These are phyloP conservation scores for Galagoides demidoff DNA, from an alignment of 2,797 vertebrate species.

Conservation along the genomic window DNA sequence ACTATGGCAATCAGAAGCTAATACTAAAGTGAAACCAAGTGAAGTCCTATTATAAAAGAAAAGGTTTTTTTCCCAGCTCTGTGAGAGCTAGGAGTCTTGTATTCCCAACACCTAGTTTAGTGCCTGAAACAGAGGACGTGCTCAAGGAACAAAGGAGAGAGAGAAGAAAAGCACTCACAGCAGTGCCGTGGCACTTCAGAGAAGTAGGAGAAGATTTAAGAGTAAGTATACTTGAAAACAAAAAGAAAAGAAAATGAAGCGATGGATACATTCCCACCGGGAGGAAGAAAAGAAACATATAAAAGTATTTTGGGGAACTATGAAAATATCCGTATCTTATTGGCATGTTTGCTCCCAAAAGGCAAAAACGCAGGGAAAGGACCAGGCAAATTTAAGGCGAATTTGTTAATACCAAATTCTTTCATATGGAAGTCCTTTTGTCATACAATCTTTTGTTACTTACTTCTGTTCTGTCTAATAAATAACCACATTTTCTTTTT, in stretches of 20 bases:
- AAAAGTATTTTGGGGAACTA: neutral
- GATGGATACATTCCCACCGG: neutral
- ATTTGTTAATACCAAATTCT: neutral
- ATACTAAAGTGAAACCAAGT: conserved; percentile 10
- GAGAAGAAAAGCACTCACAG: neutral
- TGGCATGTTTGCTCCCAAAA: neutral
- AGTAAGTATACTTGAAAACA: no score
- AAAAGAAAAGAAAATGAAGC: neutral
- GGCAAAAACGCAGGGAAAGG: neutral
- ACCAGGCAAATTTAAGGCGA: neutral
- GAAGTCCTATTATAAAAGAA: neutral
- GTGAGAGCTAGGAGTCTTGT: neutral
- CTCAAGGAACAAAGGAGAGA: neutral
- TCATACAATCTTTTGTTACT: neutral
- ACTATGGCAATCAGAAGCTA: neutral
- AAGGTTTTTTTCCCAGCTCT: neutral
- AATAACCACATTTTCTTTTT: conserved; percentile 6
- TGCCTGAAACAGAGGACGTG: neutral
- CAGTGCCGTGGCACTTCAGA: neutral
- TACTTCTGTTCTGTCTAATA: neutral
- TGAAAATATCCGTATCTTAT: neutral
- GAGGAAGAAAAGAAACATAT: neutral
- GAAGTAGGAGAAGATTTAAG: neutral
- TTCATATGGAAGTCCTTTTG: neutral
- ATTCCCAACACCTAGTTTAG: neutral